These are phyloP conservation scores for Harmothoe impar DNA, from an alignment of 2,888 invertebrate genomes.

Conservation along the genomic window DNA sequence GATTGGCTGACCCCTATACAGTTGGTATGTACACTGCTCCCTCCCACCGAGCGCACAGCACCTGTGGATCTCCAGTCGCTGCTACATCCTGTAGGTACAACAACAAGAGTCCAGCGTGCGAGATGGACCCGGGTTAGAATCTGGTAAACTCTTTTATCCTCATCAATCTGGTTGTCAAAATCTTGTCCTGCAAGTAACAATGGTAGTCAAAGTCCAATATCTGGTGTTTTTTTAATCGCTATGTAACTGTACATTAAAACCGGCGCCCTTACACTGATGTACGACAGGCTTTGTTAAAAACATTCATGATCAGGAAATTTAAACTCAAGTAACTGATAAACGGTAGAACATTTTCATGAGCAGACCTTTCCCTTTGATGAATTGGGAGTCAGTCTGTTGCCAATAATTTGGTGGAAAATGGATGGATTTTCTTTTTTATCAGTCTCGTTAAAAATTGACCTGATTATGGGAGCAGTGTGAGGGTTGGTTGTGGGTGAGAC, in stretches of 20 bases:
- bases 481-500: slow-evolving; percentile 10
- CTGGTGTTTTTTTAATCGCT: background rate
- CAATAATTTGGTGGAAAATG: background rate
- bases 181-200: background rate
- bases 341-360: no score
- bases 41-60: no score
- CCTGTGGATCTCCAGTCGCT: no score
- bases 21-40: no score
- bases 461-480: slow-evolving; percentile 24
- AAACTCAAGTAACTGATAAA: no score
- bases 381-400: no score
- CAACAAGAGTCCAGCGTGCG: no score
- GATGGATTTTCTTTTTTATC: background rate
- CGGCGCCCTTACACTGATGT: slow-evolving; percentile 8
- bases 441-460: background rate
- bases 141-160: slow-evolving; percentile 42
- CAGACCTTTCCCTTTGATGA: no score
- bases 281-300: background rate
- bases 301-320: no score
- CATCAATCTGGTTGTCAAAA: background rate
- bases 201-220: slow-evolving; percentile 39
- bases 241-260: background rate
- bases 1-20: no score
- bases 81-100: no score
- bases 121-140: background rate